Conservation (phyloP, 2,113 vertebrate species). For the Sigmodon hispidus region DNA sequence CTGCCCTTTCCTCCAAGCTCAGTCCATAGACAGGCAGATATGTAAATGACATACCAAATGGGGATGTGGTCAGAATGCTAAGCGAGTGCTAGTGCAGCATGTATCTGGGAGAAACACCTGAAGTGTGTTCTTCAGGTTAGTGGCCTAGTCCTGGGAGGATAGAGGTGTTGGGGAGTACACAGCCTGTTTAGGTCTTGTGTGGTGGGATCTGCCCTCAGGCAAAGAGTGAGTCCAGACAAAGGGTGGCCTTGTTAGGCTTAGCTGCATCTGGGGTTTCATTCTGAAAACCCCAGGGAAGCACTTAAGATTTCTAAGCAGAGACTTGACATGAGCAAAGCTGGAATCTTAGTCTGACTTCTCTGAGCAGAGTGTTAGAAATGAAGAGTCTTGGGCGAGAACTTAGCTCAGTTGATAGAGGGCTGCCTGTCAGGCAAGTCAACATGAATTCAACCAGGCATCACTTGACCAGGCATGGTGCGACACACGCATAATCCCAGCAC, state of each 20-base stretch:
- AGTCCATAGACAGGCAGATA: background rate
- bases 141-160: background rate
- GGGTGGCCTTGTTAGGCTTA: background rate
- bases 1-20: background rate
- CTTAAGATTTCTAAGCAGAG: background rate
- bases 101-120: background rate
- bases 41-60: rapidly evolving
- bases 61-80: background rate
- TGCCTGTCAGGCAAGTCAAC: no score
- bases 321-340: background rate
- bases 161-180: rapidly evolving
- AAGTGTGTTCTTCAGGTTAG: background rate
- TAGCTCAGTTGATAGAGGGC: background rate
- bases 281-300: background rate
- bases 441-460: background rate
- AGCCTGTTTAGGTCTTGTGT: rapidly evolving
- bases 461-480: background rate
- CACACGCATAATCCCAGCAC: background rate
- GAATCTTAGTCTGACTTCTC: background rate
- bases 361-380: background rate
- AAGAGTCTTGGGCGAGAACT: background rate
- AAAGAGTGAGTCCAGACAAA: background rate
- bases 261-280: background rate
- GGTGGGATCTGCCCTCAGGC: background rate
- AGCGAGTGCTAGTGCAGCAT: rapidly evolving